Conservation (phyloP, 1,140 invertebrate genomes). For the Penaeus indicus region DNA sequence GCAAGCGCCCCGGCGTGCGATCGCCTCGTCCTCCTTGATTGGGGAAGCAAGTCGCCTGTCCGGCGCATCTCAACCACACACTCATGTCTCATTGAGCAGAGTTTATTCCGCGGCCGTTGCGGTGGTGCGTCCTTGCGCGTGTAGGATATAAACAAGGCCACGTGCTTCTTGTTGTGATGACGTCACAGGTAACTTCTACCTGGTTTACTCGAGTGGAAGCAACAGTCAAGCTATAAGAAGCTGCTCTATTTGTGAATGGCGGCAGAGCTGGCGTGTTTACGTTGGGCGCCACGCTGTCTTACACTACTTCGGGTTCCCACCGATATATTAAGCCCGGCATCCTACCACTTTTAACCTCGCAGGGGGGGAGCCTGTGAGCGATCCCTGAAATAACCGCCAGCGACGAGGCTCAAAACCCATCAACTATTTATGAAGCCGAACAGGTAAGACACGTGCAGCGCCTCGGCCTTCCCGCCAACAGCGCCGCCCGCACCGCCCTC, state of each 20-base stretch:
- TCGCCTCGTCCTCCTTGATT: too few relatives aligned
- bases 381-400: conserved; percentile 33
- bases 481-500: too few relatives aligned
- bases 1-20: too few relatives aligned
- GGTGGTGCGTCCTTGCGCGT: background rate
- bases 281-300: conserved; percentile 27
- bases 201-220: conserved; percentile 37
- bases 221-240: conserved; percentile 41
- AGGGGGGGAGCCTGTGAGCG: background rate
- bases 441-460: conserved; percentile 12
- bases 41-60: too few relatives aligned
- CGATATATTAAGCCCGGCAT: conserved; percentile 38
- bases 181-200: conserved; percentile 7
- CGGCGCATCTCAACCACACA: background rate
- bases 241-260: conserved; percentile 41
- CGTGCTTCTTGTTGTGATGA: conserved; percentile 33
- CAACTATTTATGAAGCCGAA: conserved; percentile 27
- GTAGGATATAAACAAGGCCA: conserved; percentile 20
- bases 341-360: conserved; percentile 36
- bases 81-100: background rate
- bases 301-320: conserved; percentile 20
- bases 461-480: too few relatives aligned
- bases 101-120: background rate
- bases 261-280: conserved; percentile 38
- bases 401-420: conserved; percentile 9